Percentiles rank a stretch among this genome's conserved stretches.
These are phyloP conservation scores for Isaurus tuberculatus DNA, from an alignment of 92 coral and sea anemone genomes.

Conservation along the genomic window DNA sequence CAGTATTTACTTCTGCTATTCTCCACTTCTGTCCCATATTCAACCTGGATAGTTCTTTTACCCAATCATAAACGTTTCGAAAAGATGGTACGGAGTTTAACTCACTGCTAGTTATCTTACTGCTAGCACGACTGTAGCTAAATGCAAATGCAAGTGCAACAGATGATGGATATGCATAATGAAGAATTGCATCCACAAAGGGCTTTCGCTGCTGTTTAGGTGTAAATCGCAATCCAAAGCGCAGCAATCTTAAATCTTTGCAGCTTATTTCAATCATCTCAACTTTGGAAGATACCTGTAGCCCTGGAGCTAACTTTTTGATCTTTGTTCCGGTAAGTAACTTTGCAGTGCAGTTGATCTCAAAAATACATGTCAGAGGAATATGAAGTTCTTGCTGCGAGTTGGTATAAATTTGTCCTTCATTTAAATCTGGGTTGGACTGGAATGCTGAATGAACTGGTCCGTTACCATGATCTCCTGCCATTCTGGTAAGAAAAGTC, in stretches of 20 bases:
- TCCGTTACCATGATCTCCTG: slow-evolving; percentile 48
- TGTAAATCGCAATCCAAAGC: slow-evolving; percentile 92
- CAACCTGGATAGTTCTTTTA: slow-evolving; percentile 77
- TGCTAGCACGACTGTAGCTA: slow-evolving; percentile 64
- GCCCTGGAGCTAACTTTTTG: slow-evolving; percentile 81
- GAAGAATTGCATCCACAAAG: slow-evolving; percentile 81
- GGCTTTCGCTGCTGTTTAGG: slow-evolving; percentile 74
- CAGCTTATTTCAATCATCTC: slow-evolving; percentile 86
- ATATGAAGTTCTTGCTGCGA: slow-evolving; percentile 90
- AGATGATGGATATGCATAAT: slow-evolving; percentile 85
- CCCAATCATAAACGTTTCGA: slow-evolving; percentile 89
- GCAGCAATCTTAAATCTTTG: slow-evolving; percentile 90
- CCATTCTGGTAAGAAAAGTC: slow-evolving; percentile 81
- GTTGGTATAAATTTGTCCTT: slow-evolving; percentile 79
- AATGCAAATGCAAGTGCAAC: slow-evolving; percentile 90
- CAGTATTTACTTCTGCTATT: slow-evolving; percentile 82
- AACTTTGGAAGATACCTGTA: slow-evolving; percentile 75
- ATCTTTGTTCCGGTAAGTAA: slow-evolving; percentile 78
- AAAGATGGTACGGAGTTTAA: slow-evolving; percentile 69
- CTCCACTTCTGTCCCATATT: slow-evolving; percentile 90
- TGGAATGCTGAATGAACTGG: slow-evolving; percentile 87
- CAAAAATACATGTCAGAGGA: slow-evolving; percentile 92
- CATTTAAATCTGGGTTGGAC: slow-evolving; percentile 87
- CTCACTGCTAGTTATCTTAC: slow-evolving; percentile 3
- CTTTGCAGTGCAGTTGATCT: slow-evolving; percentile 65